These are phyloP conservation scores for Parnassius glacialis DNA, from an alignment of 2,888 invertebrate species.

Conservation along the genomic window DNA sequence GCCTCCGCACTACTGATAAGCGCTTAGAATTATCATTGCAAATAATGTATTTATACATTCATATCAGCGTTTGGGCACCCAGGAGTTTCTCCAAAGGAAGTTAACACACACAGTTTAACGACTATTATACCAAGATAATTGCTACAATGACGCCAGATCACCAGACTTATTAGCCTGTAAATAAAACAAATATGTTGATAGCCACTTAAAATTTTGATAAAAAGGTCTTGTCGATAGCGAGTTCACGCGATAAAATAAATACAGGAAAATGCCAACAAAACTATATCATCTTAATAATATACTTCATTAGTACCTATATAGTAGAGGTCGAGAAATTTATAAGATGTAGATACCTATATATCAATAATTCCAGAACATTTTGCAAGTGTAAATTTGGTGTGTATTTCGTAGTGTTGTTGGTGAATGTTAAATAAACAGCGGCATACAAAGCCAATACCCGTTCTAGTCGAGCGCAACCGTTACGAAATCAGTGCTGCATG, in stretches of 20 bases:
- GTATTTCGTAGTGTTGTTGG: constrained; percentile 27
- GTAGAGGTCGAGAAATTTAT: no score
- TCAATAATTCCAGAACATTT: no score
- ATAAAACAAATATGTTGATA: constrained; percentile 40
- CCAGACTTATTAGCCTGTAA: constrained; percentile 54
- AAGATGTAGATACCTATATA: no score
- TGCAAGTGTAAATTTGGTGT: no score
- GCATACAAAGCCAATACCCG: constrained; percentile 72
- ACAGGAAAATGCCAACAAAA: constrained; percentile 62
- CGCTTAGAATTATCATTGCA: constrained; percentile 77
- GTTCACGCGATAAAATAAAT: constrained; percentile 73
- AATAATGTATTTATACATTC: constrained; percentile 73
- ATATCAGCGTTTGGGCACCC: constrained; percentile 52
- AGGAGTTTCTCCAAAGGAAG: constrained; percentile 59
- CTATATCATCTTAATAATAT: neutral
- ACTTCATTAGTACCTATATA: no score
- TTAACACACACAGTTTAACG: constrained; percentile 50
- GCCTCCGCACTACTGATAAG: constrained; percentile 75
- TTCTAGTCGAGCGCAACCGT: constrained; percentile 78
- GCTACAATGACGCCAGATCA: constrained; percentile 48
- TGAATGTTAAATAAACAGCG: constrained; percentile 61
- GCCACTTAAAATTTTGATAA: constrained; percentile 59
- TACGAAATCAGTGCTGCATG: constrained; percentile 78
- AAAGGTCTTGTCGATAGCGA: constrained; percentile 69
- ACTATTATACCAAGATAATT: constrained; percentile 49